A percentile compares a stretch with the other conserved stretches of the same genome.
These are phyloP conservation scores for Neofelis nebulosa DNA, from an alignment of 2,113 vertebrate species.

Conservation along the genomic window DNA sequence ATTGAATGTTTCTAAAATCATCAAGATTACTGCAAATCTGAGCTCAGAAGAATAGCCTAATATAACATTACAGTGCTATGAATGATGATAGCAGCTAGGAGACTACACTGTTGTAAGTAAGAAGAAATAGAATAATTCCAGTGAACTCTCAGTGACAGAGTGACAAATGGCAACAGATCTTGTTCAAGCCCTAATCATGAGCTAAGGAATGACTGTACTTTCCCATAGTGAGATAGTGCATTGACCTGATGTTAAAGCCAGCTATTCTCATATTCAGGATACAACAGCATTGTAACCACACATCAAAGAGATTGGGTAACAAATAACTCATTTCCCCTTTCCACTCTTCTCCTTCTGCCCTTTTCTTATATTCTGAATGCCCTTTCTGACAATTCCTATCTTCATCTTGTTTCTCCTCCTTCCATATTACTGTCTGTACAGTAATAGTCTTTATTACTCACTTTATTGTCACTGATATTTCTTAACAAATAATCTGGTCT, in stretches of 20 bases:
- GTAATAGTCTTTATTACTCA: neutral
- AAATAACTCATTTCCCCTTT: slow-evolving; percentile 9
- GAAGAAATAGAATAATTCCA: slow-evolving; percentile 29
- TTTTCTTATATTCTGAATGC: neutral
- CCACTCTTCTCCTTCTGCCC: neutral
- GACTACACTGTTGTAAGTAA: neutral
- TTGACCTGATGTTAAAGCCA: slow-evolving; percentile 43
- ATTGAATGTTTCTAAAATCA: slow-evolving; percentile 36
- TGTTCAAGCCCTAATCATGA: neutral
- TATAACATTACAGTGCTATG: neutral
- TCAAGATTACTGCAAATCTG: slow-evolving; percentile 12
- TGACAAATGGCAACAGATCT: slow-evolving; percentile 42
- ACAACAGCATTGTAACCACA: neutral
- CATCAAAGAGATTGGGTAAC: neutral
- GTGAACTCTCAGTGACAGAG: slow-evolving; percentile 36
- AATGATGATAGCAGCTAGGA: slow-evolving; percentile 1
- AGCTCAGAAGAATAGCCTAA: slow-evolving; percentile 4
- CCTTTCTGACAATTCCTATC: neutral
- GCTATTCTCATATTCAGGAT: neutral
- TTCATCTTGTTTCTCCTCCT: neutral
- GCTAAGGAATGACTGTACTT: slow-evolving; percentile 44
- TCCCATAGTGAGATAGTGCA: neutral
- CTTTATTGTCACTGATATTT: slow-evolving; percentile 18
- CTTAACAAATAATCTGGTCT: neutral
- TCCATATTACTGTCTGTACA: neutral